Percentiles rank a stretch among this genome's conserved stretches.
These are phyloP conservation scores for Arctia plantaginis DNA, from an alignment of 2,888 invertebrate species.

Conservation along the genomic window DNA sequence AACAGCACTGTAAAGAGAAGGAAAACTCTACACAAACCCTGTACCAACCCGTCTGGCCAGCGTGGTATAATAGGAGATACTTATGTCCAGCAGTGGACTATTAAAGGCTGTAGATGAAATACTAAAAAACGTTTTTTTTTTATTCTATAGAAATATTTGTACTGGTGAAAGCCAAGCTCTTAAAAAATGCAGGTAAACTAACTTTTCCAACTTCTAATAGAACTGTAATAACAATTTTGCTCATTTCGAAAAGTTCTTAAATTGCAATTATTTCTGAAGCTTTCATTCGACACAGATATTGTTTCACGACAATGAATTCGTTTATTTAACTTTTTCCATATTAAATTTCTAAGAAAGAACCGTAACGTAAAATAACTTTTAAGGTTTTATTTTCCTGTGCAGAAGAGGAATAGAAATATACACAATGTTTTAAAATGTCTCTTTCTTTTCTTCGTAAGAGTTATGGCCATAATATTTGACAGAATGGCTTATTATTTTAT, in stretches of 20 bases:
- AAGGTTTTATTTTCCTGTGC: conserved; percentile 3
- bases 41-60: too few species aligned
- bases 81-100: too few species aligned
- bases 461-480: conserved; percentile 20
- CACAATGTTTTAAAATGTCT: not conserved
- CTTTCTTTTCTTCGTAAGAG: conserved; percentile 9
- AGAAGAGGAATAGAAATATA: conserved; percentile 7
- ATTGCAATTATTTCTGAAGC: conserved; percentile 25
- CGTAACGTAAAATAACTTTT: not conserved
- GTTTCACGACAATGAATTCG: conserved; percentile 18
- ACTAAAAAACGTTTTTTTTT: too few species aligned
- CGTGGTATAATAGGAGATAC: too few species aligned
- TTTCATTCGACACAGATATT: conserved; percentile 16
- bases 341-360: conserved; percentile 6
- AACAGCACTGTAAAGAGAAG: too few species aligned
- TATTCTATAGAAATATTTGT: not conserved
- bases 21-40: too few species aligned
- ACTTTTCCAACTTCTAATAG: conserved; percentile 17
- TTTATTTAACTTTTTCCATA: conserved; percentile 28
- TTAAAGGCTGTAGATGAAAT: too few species aligned
- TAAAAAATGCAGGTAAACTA: not conserved
- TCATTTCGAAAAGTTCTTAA: conserved; percentile 26
- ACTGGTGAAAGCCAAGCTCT: not conserved
- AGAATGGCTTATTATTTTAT: conserved; percentile 33
- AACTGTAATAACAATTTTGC: conserved; percentile 23